These are phyloP conservation scores for Coptotermes formosanus DNA, from an alignment of 1,140 invertebrate genomes.

Conservation along the genomic window DNA sequence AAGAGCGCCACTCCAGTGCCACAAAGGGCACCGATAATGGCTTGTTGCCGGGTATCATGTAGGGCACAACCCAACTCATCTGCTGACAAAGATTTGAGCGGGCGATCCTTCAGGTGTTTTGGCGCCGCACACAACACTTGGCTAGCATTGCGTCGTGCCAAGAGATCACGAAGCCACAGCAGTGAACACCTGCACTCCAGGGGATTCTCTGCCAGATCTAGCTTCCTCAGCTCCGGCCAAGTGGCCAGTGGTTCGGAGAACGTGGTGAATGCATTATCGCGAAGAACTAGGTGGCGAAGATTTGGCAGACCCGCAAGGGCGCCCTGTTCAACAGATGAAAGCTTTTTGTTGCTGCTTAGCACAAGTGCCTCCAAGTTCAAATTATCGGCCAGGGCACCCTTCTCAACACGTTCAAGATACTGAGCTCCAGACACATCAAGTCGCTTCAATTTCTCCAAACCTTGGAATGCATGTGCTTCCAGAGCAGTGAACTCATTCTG, in stretches of 20 bases:
- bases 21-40: constrained; percentile 71
- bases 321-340: constrained; percentile 68
- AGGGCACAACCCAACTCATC: constrained; percentile 79
- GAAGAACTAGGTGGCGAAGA: constrained; percentile 68
- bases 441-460: constrained; percentile 69
- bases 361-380: constrained; percentile 75
- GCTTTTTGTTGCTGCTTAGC: constrained; percentile 72
- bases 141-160: constrained; percentile 66
- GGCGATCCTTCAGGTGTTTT: constrained; percentile 63
- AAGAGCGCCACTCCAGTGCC: constrained; percentile 66
- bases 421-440: constrained; percentile 75
- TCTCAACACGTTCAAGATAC: constrained; percentile 66
- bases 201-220: constrained; percentile 81
- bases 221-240: constrained; percentile 71
- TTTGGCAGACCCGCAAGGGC: constrained; percentile 74
- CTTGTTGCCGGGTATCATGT: constrained; percentile 70
- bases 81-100: constrained; percentile 64
- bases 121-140: constrained; percentile 74
- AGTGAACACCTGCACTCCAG: constrained; percentile 77
- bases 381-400: constrained; percentile 75
- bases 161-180: constrained; percentile 75
- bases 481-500: constrained; percentile 75
- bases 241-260: constrained; percentile 73
- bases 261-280: constrained; percentile 73
- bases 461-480: constrained; percentile 69